Evolutionary conservation across 2,113 vertebrate genomes (phyloP).

Genomic region (Emydocephalus ijimae): DNA sequence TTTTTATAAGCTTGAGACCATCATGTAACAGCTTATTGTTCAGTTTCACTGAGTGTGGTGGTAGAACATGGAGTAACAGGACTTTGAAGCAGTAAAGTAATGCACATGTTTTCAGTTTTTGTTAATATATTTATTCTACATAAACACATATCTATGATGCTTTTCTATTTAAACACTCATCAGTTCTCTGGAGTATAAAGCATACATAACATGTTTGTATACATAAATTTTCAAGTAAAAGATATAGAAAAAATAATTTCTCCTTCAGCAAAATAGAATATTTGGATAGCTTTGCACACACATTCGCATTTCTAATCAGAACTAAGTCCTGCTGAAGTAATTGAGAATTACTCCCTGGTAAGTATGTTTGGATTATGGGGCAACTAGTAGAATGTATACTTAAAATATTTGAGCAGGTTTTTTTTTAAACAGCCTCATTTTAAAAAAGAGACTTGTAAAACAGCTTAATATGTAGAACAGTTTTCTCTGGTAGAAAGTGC

Average conservation of each 20-base stretch:
- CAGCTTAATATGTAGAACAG: background rate
- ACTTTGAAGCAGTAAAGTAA: background rate
- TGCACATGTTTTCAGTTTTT: background rate
- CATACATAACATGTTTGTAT: background rate
- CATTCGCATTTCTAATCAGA: background rate
- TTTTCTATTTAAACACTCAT: background rate
- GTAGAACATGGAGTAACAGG: background rate
- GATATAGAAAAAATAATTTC: background rate
- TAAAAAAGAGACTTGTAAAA: background rate
- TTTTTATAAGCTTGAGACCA: background rate
- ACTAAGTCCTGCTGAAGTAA: background rate
- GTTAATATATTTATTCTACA: background rate
- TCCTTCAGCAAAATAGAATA: background rate
- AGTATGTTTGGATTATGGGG: background rate
- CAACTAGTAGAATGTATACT: background rate
- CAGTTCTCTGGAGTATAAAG: background rate
- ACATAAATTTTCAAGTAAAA: background rate
- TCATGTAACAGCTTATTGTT: background rate
- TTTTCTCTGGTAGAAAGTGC: background rate
- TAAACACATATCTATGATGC: background rate
- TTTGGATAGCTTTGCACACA: background rate
- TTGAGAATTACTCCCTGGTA: background rate
- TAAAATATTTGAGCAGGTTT: background rate
- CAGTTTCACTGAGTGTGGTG: background rate
- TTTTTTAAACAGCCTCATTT: background rate